Base-by-base conservation (phyloP, 2,888 invertebrate genomes). In the Cheilosia variabilis region DNA sequence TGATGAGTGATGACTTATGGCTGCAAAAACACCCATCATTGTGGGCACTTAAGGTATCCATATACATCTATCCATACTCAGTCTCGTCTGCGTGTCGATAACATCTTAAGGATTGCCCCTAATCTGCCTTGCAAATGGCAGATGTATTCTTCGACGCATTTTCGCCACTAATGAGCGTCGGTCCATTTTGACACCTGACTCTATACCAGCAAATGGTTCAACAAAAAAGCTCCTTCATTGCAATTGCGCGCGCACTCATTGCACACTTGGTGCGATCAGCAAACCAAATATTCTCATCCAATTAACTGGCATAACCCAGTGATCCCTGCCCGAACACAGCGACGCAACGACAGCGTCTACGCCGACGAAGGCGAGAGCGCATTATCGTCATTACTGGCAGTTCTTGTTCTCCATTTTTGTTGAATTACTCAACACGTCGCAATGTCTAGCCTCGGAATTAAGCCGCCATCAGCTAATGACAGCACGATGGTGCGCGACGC, bases 381-480 rank as follows among this genome's bases (percentile, higher is more conserved):
- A 81, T 75, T 63, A 63, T 47, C 50, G 50, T 81, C 41, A 80
- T 73, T 62, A 75, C 34, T 15, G 7, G 37, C 47, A 68, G 37
- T 68, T 75, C 50, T 68, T 69, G 63, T 75, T 62, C 41, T 62
- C 41, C 53, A 73, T 55, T 55, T 55, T 52, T 53, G 53, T 45
- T 47, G 66, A 71, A 63, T 57, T 63, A 41, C 47, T 73, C 66
- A 41, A 24, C 80, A 60, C 66, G 75, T 60, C 68, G 22, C 73
- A 68, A 31, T 62, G 68, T 75, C 80, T 80, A 63, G 68, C 45
- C 68, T 52, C 69, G 50, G 19, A 80, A 80, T 81, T 69, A 71
- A 81, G 62, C 68, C 43, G 45, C 68, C 75, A 81, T 63, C 68
- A 68, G 47, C 73, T 79, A 79, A 84, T 79, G 83, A 84, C 83